A percentile compares a stretch with the other conserved stretches of the same genome.
These are phyloP conservation scores for Hydrozoanthus tunicans DNA, from an alignment of 64 coral and sea anemone genomes.

Conservation along the genomic window DNA sequence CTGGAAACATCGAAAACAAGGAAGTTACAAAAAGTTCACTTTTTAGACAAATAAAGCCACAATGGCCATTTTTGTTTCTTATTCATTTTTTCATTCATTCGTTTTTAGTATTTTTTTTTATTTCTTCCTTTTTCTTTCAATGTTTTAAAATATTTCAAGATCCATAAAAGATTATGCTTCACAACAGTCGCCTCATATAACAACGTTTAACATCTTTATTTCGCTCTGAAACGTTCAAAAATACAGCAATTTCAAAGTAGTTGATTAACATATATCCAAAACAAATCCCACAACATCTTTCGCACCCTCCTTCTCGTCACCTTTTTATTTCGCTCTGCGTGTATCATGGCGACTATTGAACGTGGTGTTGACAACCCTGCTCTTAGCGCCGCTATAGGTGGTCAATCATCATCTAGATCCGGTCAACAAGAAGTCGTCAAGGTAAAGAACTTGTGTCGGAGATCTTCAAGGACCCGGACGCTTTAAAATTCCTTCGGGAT, in stretches of 20 bases:
- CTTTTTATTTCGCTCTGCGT: constrained; percentile 67
- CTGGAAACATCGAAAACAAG: neutral
- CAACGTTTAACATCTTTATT: constrained; percentile 65
- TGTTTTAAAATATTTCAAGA: constrained; percentile 1
- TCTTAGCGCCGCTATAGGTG: constrained; percentile 8
- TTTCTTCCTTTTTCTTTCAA: neutral
- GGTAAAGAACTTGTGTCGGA: constrained; percentile 23
- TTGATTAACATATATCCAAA: neutral
- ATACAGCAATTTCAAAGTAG: constrained; percentile 39
- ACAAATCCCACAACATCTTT: constrained; percentile 31
- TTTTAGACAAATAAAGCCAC: neutral
- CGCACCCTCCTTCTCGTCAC: neutral
- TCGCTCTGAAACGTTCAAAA: constrained; percentile 36
- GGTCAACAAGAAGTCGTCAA: neutral
- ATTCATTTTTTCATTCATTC: neutral
- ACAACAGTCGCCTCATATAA: constrained; percentile 32
- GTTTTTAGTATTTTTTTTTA: neutral
- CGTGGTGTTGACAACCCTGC: constrained; percentile 46
- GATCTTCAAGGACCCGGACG: constrained; percentile 44
- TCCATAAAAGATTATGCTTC: constrained; percentile 9
- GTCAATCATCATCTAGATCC: neutral
- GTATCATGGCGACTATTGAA: constrained; percentile 18
- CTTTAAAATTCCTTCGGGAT: constrained; percentile 38
- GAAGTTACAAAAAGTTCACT: neutral
- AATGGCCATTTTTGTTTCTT: neutral